phyloP scores from a whole-genome alignment of 2,797 vertebrate genomes.

The Cyclopterus lumpus region DNA sequence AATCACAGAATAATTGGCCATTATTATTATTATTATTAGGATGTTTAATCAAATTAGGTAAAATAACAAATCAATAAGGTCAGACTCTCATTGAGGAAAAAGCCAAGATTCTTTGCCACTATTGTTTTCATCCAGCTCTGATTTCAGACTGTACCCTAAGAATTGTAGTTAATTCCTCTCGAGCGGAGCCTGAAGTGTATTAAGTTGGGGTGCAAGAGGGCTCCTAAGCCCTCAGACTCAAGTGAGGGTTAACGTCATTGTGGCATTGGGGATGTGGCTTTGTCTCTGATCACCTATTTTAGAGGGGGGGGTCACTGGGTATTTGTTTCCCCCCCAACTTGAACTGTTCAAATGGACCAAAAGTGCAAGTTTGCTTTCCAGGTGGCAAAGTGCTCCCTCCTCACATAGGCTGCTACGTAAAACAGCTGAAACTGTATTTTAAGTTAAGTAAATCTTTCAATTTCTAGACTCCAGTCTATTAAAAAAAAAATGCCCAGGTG shows the following conservation, averaged over 20 bases:
- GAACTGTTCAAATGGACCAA: slow-evolving; percentile 67
- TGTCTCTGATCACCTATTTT: not conserved
- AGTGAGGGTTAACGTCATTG: slow-evolving; percentile 8
- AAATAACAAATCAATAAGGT: not conserved
- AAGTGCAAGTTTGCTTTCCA: slow-evolving; percentile 54
- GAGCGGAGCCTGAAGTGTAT: not conserved
- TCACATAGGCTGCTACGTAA: slow-evolving; percentile 25
- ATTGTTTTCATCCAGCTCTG: not conserved
- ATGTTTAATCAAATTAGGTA: not conserved
- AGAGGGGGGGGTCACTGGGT: not conserved
- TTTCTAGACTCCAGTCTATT: slow-evolving; percentile 38
- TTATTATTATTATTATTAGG: not conserved
- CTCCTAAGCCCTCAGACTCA: no score
- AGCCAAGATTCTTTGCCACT: not conserved
- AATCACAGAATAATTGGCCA: not conserved
- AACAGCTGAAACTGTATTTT: slow-evolving; percentile 38
- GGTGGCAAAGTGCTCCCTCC: slow-evolving; percentile 29
- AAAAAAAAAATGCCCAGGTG: slow-evolving; percentile 47
- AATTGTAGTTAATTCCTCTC: slow-evolving; percentile 12
- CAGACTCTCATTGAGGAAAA: not conserved
- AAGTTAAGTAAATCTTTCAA: slow-evolving; percentile 20
- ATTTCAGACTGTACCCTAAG: not conserved
- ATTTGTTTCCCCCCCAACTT: slow-evolving; percentile 12
- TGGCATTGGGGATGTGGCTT: slow-evolving; percentile 28
- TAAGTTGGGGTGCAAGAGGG: not conserved